Percentiles rank a stretch among this genome's conserved stretches.
Conservation (phyloP, 2,888 invertebrate species). For the Leptopterna dolabrata region DNA sequence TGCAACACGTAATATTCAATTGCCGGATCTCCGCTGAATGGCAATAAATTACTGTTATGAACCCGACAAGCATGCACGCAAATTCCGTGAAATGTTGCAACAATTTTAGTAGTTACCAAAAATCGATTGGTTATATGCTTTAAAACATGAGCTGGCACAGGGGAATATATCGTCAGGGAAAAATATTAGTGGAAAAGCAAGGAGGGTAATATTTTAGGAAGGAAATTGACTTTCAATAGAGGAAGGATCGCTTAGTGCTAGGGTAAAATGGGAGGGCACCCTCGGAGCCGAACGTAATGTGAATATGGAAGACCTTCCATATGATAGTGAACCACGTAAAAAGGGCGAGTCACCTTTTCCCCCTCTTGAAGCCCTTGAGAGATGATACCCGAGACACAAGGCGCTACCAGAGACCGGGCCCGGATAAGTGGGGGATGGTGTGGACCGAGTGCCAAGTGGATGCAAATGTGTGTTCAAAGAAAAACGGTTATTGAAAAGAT, state of each 20-base stretch:
- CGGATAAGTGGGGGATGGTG: not conserved
- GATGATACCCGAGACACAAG: not conserved
- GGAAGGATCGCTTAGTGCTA: not conserved
- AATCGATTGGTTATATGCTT: too few relatives aligned
- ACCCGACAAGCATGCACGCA: too few relatives aligned
- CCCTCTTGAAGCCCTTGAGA: not conserved
- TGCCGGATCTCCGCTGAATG: too few relatives aligned
- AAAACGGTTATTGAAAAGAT: too few relatives aligned
- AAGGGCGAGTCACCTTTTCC: not conserved
- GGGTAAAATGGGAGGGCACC: not conserved
- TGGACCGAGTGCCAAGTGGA: not conserved
- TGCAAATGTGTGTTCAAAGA: not conserved
- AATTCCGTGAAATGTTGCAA: too few relatives aligned
- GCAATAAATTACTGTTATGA: too few relatives aligned
- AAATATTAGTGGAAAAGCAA: not conserved
- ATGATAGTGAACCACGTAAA: not conserved
- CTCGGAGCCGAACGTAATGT: not conserved
- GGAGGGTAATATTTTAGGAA: not conserved
- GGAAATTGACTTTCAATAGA: not conserved
- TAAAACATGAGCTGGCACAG: too few relatives aligned
- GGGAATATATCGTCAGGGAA: too few relatives aligned
- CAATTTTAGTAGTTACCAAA: too few relatives aligned
- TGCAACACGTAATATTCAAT: too few relatives aligned
- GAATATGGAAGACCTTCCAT: not conserved
- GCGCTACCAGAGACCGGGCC: not conserved